Evolutionary conservation across 2,113 vertebrate species (phyloP).

Genomic region (Sitta europaea): DNA sequence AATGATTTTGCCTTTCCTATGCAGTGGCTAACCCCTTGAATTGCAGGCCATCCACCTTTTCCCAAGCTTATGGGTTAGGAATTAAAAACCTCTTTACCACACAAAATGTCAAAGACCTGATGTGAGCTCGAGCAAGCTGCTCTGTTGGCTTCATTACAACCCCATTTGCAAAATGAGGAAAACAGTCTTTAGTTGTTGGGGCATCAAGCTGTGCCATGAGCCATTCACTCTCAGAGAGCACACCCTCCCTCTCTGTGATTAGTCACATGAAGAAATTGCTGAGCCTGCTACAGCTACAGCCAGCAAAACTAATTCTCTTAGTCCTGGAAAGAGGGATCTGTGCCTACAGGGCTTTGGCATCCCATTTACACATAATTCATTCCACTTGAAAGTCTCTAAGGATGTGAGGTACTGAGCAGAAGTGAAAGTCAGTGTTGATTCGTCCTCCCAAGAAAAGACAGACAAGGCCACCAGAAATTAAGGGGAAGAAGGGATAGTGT

Average conservation of each 20-base stretch:
- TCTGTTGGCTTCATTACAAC: not conserved
- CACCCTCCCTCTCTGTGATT: not conserved
- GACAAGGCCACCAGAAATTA: not conserved
- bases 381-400: not conserved
- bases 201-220: not conserved
- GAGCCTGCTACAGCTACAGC: not conserved
- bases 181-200: not conserved
- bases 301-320: not conserved
- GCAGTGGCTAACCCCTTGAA: not conserved
- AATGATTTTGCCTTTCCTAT: not conserved
- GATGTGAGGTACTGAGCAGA: not conserved
- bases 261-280: not conserved
- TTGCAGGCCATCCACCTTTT: not conserved
- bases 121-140: not conserved
- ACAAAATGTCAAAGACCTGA: not conserved
- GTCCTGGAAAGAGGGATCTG: not conserved
- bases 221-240: not conserved
- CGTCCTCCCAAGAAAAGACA: not conserved
- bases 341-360: not conserved
- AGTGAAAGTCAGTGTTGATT: not conserved
- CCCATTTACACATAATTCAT: not conserved
- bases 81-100: not conserved
- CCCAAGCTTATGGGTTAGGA: not conserved
- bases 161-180: not conserved
- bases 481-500: fast-evolving